phyloP scores from a whole-genome alignment of 2,888 invertebrate species.

The Rhagium mordax region DNA sequence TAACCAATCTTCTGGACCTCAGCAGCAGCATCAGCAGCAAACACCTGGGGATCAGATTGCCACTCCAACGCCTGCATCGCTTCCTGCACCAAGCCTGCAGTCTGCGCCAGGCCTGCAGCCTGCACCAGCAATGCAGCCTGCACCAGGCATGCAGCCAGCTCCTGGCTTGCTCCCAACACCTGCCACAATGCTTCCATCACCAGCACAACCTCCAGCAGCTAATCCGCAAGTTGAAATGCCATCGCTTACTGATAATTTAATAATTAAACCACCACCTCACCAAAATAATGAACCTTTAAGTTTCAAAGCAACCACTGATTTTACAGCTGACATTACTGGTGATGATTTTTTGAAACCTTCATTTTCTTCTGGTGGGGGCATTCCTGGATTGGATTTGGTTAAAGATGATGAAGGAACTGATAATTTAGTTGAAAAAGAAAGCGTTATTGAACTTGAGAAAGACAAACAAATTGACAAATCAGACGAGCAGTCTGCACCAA shows the following conservation, averaged over 20 bases:
- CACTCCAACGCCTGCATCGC: neutral
- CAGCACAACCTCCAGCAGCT: neutral
- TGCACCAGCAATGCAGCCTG: too few relatives aligned
- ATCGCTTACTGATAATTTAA: constrained; percentile 30
- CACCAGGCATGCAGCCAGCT: too few relatives aligned
- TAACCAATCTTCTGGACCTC: constrained; percentile 5
- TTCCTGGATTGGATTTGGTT: constrained; percentile 83
- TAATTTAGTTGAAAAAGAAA: constrained; percentile 29
- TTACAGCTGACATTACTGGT: constrained; percentile 38
- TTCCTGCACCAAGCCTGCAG: neutral
- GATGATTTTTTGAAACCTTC: constrained; percentile 49
- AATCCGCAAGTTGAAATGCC: neutral
- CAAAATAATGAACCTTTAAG: constrained; percentile 62
- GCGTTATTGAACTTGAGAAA: constrained; percentile 40
- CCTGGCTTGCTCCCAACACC: neutral
- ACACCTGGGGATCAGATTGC: constrained; percentile 10
- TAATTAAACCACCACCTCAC: constrained; percentile 60
- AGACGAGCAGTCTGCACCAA: constrained; percentile 5
- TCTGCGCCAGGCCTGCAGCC: neutral
- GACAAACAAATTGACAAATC: constrained; percentile 40
- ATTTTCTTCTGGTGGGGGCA: constrained; percentile 70
- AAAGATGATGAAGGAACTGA: constrained; percentile 64
- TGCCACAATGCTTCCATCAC: neutral
- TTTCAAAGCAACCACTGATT: constrained; percentile 53
- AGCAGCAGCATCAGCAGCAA: neutral